phyloP scores from a whole-genome alignment of 1,140 invertebrate genomes.

The Pseudomyrmex concolor region DNA sequence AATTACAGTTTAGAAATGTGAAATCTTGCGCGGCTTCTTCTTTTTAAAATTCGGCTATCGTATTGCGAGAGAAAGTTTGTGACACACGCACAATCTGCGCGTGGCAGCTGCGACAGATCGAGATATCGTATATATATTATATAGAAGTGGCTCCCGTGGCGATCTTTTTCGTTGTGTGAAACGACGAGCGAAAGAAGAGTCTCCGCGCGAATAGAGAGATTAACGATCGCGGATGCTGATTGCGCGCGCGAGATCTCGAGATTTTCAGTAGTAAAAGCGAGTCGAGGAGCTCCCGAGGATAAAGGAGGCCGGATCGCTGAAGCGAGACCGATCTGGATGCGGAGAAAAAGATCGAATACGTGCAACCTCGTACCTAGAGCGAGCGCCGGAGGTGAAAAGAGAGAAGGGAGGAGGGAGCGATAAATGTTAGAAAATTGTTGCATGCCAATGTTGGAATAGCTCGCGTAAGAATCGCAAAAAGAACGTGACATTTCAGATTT shows the following conservation, averaged over 20 bases:
- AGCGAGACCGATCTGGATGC: constrained; percentile 71
- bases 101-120: not conserved
- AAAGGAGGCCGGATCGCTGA: constrained; percentile 73
- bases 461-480: constrained; percentile 8
- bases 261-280: constrained; percentile 59
- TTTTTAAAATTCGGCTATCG: not conserved
- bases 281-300: constrained; percentile 37
- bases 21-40: not conserved
- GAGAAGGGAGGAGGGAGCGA: not conserved
- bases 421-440: constrained; percentile 66
- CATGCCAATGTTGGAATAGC: constrained; percentile 48
- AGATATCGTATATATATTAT: not conserved
- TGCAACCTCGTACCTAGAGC: constrained; percentile 71
- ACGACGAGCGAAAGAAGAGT: not conserved
- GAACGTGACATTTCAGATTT: constrained; percentile 35
- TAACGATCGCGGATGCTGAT: constrained; percentile 33
- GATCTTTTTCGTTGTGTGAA: constrained; percentile 2
- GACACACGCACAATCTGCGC: not conserved
- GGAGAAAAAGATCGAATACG: constrained; percentile 64
- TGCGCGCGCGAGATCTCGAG: constrained; percentile 15
- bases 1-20: not conserved
- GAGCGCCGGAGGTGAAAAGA: constrained; percentile 41
- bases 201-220: constrained; percentile 32
- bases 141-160: not conserved
- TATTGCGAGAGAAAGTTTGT: constrained; percentile 19